Percentiles rank a stretch among this genome's conserved stretches.
Evolutionary conservation across 2,113 vertebrate species (phyloP).

Genomic region (Dendropsophus ebraccatus): DNA sequence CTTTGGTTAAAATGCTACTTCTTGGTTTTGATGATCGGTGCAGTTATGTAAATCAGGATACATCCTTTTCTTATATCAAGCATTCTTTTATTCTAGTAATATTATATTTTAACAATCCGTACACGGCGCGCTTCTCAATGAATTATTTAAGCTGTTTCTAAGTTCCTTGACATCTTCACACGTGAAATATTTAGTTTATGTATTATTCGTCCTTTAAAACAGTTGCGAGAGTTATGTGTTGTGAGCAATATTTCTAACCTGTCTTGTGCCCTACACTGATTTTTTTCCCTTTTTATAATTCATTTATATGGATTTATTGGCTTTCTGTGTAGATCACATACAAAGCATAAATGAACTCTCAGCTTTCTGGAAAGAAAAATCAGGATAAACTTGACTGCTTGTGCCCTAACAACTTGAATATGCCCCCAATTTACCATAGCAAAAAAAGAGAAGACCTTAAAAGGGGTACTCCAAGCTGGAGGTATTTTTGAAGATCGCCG

Average conservation of each 20-base stretch:
- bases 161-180: conserved; percentile 11
- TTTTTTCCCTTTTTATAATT: not conserved
- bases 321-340: not conserved
- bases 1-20: conserved; percentile 16
- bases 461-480: no score
- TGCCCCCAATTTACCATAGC: not conserved
- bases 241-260: not conserved
- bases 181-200: conserved; percentile 6
- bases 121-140: conserved; percentile 7
- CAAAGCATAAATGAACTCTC: not conserved
- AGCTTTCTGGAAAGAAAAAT: not conserved
- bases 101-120: conserved; percentile 40
- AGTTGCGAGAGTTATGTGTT: not conserved
- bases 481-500: no score
- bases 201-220: conserved; percentile 12
- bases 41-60: conserved; percentile 48
- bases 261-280: not conserved
- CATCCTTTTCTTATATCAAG: conserved; percentile 25
- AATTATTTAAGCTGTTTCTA: not conserved
- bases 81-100: conserved; percentile 40
- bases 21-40: conserved; percentile 44
- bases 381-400: not conserved
- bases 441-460: not conserved
- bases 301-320: not conserved
- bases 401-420: not conserved